A percentile compares a stretch with the other conserved stretches of the same genome.
phyloP scores from a whole-genome alignment of 2,113 vertebrate species.

The Sapajus apella region DNA sequence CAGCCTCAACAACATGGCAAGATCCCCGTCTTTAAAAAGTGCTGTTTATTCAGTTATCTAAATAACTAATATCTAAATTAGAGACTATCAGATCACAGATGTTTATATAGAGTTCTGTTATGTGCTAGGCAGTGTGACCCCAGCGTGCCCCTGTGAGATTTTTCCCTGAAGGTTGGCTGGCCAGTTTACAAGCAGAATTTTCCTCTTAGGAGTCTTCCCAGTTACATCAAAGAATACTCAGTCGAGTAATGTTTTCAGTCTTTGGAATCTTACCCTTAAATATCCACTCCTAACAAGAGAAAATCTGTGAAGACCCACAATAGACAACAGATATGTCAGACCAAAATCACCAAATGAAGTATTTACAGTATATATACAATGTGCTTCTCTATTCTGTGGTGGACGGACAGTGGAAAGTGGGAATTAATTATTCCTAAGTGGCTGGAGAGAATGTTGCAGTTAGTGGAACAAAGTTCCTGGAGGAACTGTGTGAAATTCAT shows the following conservation, averaged over 20 bases:
- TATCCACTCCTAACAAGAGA: not conserved
- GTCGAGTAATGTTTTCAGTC: not conserved
- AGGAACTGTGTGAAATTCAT: not conserved
- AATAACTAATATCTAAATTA: not conserved
- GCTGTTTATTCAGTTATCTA: not conserved
- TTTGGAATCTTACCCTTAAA: not conserved
- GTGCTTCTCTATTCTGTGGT: not conserved
- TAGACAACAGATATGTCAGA: not conserved
- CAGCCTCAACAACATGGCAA: too few relatives aligned
- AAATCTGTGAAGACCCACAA: not conserved
- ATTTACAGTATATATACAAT: accelerated
- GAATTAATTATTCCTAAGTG: accelerated
- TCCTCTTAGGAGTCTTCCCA: not conserved
- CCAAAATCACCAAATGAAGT: accelerated
- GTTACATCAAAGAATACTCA: not conserved
- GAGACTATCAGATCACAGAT: not conserved
- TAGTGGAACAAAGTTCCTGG: not conserved
- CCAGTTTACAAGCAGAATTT: not conserved
- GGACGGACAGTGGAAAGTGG: accelerated
- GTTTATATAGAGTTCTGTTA: not conserved
- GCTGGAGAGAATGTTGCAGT: not conserved
- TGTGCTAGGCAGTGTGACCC: too few relatives aligned
- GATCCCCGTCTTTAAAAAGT: too few relatives aligned
- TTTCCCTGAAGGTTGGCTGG: not conserved
- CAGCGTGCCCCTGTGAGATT: accelerated